Evolutionary conservation across 2,113 vertebrate genomes (phyloP).

Genomic region (Hypomesus transpacificus): DNA sequence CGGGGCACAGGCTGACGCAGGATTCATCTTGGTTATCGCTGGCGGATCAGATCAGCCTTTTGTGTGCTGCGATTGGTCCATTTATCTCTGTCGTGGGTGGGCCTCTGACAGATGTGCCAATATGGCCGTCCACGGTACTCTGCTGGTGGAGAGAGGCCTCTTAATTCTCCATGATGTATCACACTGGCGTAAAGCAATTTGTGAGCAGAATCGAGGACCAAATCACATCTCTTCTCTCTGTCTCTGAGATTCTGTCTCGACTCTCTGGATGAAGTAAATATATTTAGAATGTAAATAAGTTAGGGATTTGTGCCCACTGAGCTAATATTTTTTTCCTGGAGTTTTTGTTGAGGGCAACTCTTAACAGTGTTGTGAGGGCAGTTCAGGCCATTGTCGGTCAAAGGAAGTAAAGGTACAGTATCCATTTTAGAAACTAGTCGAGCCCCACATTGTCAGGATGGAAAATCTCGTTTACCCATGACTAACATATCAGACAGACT

Average conservation of each 20-base stretch:
- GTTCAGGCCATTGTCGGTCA: conserved; percentile 10
- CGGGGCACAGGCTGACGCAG: conserved; percentile 53
- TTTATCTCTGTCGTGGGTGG: conserved; percentile 72
- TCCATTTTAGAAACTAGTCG: background rate
- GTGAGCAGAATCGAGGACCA: conserved; percentile 69
- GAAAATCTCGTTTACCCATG: conserved; percentile 39
- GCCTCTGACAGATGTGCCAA: conserved; percentile 75
- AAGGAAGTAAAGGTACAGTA: no score
- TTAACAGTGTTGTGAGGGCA: conserved; percentile 32
- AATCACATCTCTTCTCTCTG: conserved; percentile 68
- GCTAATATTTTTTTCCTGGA: conserved; percentile 43
- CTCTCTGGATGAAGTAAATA: conserved; percentile 70
- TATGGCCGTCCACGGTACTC: conserved; percentile 65
- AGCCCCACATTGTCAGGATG: conserved; percentile 26
- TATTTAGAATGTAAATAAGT: conserved; percentile 68
- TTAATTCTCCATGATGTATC: conserved; percentile 77
- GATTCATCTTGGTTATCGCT: conserved; percentile 72
- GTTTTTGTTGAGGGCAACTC: conserved; percentile 44
- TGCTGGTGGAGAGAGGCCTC: conserved; percentile 63
- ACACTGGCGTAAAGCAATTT: conserved; percentile 75
- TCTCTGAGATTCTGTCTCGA: conserved; percentile 67
- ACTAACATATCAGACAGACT: conserved; percentile 50
- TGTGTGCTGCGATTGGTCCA: conserved; percentile 64
- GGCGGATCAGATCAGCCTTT: conserved; percentile 68
- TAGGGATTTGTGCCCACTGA: conserved; percentile 46